Conservation (phyloP, 2,113 vertebrate genomes). For the Copsychus sechellarum region DNA sequence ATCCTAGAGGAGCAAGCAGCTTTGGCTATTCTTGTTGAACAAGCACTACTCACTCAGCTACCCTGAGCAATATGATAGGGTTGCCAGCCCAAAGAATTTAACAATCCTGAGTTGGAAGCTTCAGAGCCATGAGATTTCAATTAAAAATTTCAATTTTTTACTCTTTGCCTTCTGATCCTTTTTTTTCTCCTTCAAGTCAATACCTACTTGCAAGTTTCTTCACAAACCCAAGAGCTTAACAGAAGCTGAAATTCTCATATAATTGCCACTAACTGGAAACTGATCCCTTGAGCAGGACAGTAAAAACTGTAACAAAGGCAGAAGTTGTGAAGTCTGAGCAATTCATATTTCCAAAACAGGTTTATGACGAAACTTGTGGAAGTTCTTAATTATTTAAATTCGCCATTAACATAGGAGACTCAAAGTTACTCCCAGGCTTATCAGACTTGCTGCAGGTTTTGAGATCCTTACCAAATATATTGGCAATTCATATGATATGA, state of each 20-base stretch:
- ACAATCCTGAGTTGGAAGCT: background rate
- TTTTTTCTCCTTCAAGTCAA: background rate
- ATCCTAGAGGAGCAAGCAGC: background rate
- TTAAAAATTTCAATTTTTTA: background rate
- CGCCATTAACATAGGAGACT: background rate
- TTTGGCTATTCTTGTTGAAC: background rate
- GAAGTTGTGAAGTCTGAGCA: background rate
- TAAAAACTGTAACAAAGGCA: background rate
- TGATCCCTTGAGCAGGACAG: background rate
- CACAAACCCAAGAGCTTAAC: background rate
- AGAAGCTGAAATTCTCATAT: background rate
- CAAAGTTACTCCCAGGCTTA: background rate
- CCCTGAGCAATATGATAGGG: background rate
- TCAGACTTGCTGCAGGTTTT: background rate
- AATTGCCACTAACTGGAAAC: background rate
- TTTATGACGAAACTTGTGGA: background rate
- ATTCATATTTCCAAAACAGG: background rate
- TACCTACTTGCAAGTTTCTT: background rate
- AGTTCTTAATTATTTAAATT: background rate
- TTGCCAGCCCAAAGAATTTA: background rate
- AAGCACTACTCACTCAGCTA: background rate
- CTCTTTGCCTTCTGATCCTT: background rate
- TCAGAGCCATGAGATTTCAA: conserved; percentile 24
- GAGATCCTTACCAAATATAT: background rate
- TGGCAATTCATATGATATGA: background rate